phyloP scores from a whole-genome alignment of 2,888 invertebrate species.

The Ichneumoninae sp. region DNA sequence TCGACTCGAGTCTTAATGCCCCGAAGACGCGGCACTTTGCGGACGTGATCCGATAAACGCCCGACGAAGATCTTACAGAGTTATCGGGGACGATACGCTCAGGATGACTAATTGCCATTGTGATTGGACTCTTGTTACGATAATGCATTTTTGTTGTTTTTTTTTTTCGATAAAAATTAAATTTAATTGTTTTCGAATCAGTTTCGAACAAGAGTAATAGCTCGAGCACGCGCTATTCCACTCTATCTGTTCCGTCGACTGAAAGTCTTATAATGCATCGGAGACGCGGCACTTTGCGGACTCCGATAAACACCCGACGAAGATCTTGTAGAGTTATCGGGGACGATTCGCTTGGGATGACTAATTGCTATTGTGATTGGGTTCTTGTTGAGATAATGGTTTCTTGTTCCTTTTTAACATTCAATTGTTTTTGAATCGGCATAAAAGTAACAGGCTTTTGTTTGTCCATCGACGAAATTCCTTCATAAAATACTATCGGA shows the following conservation, averaged over 20 bases:
- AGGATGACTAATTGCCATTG: not conserved
- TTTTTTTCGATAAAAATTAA: not conserved
- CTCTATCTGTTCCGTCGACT: constrained; percentile 10
- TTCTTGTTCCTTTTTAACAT: too few species aligned
- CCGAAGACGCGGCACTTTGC: not conserved
- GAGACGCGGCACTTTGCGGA: not conserved
- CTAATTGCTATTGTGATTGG: not conserved
- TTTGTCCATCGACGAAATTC: too few species aligned
- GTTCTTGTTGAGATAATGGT: too few species aligned
- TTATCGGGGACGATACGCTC: not conserved
- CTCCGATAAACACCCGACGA: not conserved
- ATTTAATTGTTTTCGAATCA: too few species aligned
- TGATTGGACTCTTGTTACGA: not conserved
- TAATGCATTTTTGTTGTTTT: not conserved
- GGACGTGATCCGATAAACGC: not conserved
- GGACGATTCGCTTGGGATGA: too few species aligned
- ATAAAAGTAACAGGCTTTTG: too few species aligned
- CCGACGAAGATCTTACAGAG: not conserved
- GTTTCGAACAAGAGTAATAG: too few species aligned
- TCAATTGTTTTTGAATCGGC: too few species aligned
- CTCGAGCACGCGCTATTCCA: constrained; percentile 25
- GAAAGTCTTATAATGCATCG: not conserved
- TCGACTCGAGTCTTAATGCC: constrained; percentile 11
- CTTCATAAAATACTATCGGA: too few species aligned
- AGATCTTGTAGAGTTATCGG: not conserved